A percentile compares a stretch with the other conserved stretches of the same genome.
Conservation (phyloP, 2,797 vertebrate genomes). For the Cyclura pinguis region DNA sequence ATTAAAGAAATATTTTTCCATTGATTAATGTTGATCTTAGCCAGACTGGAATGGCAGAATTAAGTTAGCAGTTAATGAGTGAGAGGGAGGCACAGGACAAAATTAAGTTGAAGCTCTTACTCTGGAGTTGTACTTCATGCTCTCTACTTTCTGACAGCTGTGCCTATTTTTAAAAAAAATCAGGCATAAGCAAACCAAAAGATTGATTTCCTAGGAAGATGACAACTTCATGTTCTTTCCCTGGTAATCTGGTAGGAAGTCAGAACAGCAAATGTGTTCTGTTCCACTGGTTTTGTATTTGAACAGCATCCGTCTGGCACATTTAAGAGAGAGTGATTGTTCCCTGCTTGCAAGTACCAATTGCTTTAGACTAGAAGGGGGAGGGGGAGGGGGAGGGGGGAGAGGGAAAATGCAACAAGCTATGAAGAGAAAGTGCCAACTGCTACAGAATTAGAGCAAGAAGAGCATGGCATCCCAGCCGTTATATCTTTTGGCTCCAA, state of each 20-base stretch:
- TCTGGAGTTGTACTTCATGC: not conserved
- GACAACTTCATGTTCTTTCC: constrained; percentile 38
- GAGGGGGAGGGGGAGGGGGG: not conserved
- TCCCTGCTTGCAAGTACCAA: constrained; percentile 31
- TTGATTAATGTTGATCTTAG: not conserved
- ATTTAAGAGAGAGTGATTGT: constrained; percentile 4
- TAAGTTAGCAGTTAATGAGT: not conserved
- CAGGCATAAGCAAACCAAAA: constrained; percentile 29
- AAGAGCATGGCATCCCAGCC: not conserved
- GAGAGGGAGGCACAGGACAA: not conserved
- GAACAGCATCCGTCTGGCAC: constrained; percentile 51
- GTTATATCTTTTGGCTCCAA: constrained; percentile 37
- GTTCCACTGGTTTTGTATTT: constrained; percentile 34
- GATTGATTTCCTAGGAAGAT: not conserved
- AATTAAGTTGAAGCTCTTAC: not conserved
- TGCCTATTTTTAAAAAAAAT: constrained; percentile 16
- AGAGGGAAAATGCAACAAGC: constrained; percentile 13
- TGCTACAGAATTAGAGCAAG: constrained; percentile 6
- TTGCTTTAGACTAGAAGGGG: constrained; percentile 5
- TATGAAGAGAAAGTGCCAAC: constrained; percentile 29
- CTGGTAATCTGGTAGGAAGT: constrained; percentile 41
- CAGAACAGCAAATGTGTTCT: constrained; percentile 45
- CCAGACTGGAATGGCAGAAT: not conserved
- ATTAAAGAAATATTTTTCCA: not conserved
- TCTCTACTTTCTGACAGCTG: constrained; percentile 31